Percentiles rank a stretch among this genome's conserved stretches.
Evolutionary conservation across 2,113 vertebrate genomes (phyloP).

Genomic region (Myocastor coypus): DNA sequence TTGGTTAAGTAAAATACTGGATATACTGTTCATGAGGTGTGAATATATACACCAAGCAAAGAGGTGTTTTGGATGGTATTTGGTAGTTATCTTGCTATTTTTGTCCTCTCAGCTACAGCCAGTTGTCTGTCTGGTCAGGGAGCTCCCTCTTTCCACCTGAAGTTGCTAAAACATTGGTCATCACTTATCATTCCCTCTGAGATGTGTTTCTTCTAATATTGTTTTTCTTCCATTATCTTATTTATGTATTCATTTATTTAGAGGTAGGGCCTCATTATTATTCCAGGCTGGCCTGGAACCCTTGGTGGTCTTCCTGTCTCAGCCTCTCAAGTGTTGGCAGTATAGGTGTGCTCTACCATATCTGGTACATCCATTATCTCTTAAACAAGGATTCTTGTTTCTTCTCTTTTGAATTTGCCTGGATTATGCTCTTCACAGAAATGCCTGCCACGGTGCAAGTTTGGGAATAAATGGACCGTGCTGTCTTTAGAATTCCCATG

Average conservation of each 20-base stretch:
- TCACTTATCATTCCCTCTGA: background rate
- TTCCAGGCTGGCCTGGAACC: background rate
- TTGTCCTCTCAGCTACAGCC: background rate
- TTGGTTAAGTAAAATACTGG: background rate
- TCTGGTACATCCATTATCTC: background rate
- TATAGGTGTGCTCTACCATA: background rate
- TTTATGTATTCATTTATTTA: background rate
- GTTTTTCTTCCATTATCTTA: background rate
- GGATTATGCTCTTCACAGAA: background rate
- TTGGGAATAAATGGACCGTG: background rate
- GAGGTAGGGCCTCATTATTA: background rate
- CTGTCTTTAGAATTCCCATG: background rate
- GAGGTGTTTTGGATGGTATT: background rate
- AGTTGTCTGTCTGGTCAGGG: background rate
- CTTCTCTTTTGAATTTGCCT: background rate
- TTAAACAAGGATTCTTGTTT: background rate
- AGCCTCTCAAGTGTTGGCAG: background rate
- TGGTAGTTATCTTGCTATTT: background rate
- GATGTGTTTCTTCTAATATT: slow-evolving; percentile 6
- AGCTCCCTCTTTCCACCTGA: background rate
- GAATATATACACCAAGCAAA: background rate
- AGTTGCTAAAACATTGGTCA: background rate
- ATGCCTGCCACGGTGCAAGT: background rate
- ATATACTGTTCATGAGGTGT: background rate
- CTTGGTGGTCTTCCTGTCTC: background rate